A percentile compares a stretch with the other conserved stretches of the same genome.
phyloP scores from a whole-genome alignment of 1,140 invertebrate species.

The Papilio polytes region DNA sequence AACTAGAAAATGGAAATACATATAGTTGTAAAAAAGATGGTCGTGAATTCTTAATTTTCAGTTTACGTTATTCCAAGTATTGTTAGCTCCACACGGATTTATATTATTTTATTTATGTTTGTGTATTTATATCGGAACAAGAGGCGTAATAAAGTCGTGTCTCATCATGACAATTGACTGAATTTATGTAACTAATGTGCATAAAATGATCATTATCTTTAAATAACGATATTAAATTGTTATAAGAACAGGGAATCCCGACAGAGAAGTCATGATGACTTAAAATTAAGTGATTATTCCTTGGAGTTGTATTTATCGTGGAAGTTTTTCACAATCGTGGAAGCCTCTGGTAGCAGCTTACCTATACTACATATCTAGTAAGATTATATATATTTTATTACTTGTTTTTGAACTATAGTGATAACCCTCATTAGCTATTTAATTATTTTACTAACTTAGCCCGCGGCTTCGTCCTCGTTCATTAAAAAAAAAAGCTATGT shows the following conservation, averaged over 20 bases:
- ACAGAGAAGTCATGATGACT: background rate
- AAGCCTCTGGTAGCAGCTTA: background rate
- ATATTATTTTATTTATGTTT: background rate
- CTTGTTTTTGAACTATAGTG: too few relatives aligned
- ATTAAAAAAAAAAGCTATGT: too few relatives aligned
- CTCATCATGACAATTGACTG: background rate
- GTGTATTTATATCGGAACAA: background rate
- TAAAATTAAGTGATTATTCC: background rate
- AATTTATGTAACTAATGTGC: slow-evolving; percentile 14
- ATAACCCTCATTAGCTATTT: too few relatives aligned
- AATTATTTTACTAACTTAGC: too few relatives aligned
- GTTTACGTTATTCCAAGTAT: background rate
- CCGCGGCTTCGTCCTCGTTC: too few relatives aligned
- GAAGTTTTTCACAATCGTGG: background rate
- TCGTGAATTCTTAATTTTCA: too few relatives aligned
- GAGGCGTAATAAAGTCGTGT: background rate
- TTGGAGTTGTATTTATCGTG: background rate
- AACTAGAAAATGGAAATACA: background rate
- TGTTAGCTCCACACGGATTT: background rate
- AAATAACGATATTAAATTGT: background rate
- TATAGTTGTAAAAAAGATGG: too few relatives aligned
- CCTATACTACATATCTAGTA: background rate
- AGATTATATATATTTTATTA: background rate
- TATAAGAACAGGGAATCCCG: background rate
- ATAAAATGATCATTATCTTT: slow-evolving; percentile 15